phyloP scores from a whole-genome alignment of 2,888 invertebrate genomes.

The Nebria salina region DNA sequence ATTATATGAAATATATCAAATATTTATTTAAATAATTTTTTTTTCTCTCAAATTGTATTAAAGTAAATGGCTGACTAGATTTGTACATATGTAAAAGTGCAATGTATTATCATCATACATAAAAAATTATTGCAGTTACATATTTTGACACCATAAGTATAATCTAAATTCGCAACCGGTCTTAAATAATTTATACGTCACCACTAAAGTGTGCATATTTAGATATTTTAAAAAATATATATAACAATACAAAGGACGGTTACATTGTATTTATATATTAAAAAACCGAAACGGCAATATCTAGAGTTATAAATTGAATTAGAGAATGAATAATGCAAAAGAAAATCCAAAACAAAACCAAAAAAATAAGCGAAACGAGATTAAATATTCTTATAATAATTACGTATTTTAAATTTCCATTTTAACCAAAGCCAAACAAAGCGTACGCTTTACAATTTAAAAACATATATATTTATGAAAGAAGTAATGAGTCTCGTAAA shows the following conservation, averaged over 20 bases:
- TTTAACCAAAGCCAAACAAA: neutral
- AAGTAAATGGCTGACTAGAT: slow-evolving; percentile 1
- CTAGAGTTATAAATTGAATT: neutral
- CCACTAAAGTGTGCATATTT: neutral
- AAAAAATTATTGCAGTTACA: neutral
- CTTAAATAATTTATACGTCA: neutral
- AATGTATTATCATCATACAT: slow-evolving; percentile 1
- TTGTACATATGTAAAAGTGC: slow-evolving; percentile 1
- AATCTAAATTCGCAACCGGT: neutral
- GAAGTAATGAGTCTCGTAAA: too few relatives aligned
- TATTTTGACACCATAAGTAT: neutral
- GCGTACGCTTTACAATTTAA: neutral
- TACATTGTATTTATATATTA: neutral
- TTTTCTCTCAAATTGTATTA: neutral
- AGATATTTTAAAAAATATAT: neutral
- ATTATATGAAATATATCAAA: neutral
- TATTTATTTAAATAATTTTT: neutral
- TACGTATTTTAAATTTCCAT: neutral
- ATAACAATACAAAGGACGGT: neutral
- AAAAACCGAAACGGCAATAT: neutral
- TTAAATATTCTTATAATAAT: neutral
- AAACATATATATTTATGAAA: too few relatives aligned
- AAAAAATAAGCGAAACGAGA: neutral
- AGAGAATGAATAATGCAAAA: neutral
- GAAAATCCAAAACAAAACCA: neutral